phyloP scores from a whole-genome alignment of 2,113 vertebrate species.

The Neofelis nebulosa region DNA sequence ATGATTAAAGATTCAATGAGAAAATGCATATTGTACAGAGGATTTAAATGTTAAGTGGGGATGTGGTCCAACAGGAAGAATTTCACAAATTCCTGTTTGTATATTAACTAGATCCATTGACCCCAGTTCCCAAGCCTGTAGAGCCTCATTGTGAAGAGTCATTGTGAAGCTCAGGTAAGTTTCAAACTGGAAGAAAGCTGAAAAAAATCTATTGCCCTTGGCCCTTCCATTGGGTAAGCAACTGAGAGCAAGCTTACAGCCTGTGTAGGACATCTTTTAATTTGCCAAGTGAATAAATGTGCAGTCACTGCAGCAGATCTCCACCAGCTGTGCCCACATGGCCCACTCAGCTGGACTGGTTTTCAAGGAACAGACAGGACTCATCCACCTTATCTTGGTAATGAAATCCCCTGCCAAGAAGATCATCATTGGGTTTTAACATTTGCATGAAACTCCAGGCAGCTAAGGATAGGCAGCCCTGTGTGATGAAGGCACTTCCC shows the following conservation, averaged over 20 bases:
- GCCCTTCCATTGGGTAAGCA: not conserved
- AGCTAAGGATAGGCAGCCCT: not conserved
- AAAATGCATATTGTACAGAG: not conserved
- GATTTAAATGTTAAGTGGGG: not conserved
- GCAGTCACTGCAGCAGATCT: not conserved
- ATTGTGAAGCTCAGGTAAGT: conserved; percentile 34
- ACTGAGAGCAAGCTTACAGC: conserved; percentile 44
- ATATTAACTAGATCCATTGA: conserved; percentile 5
- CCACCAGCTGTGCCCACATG: conserved; percentile 76
- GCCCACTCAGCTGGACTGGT: conserved; percentile 66
- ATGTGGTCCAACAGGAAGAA: not conserved
- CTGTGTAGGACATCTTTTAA: conserved; percentile 64
- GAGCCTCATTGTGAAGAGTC: not conserved
- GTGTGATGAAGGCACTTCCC: not conserved
- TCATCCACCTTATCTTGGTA: conserved; percentile 15
- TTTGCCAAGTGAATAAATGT: conserved; percentile 77
- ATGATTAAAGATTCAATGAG: not conserved
- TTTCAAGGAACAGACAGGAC: conserved; percentile 61
- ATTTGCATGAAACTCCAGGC: not conserved
- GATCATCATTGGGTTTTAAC: not conserved
- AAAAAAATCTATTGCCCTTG: conserved; percentile 48
- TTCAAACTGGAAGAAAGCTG: conserved; percentile 27
- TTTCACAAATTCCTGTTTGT: not conserved
- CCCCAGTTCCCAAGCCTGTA: not conserved
- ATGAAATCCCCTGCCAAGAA: not conserved